Evolutionary conservation across 2,888 invertebrate species (phyloP).

Genomic region (Morpho achilles): DNA sequence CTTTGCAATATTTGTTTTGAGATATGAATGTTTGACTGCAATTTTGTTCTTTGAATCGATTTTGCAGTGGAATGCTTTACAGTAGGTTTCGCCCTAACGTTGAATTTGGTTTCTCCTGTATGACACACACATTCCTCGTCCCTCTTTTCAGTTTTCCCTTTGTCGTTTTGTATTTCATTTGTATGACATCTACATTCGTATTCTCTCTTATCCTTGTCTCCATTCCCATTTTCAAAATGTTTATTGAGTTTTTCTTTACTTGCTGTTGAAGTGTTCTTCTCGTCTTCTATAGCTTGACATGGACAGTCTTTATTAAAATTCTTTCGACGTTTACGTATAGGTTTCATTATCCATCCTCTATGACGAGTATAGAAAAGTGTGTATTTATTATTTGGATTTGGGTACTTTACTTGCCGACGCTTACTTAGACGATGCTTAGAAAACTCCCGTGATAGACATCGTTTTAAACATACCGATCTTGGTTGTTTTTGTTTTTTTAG

Average conservation of each 20-base stretch:
- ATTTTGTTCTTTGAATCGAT: not conserved
- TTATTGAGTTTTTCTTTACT: no score
- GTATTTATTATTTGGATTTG: conserved; percentile 38
- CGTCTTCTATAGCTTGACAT: no score
- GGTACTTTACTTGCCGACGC: conserved; percentile 17
- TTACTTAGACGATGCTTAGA: not conserved
- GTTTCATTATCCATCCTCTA: conserved; percentile 48
- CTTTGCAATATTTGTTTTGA: not conserved
- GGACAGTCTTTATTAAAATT: not conserved
- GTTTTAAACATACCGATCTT: not conserved
- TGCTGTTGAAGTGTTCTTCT: no score
- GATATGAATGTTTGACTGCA: not conserved
- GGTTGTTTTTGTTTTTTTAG: conserved; percentile 6
- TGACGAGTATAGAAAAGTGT: conserved; percentile 33
- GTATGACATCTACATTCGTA: no score
- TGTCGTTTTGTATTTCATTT: not conserved
- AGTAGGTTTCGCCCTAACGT: not conserved
- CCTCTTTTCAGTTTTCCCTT: not conserved
- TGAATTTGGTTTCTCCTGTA: not conserved
- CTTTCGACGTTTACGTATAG: conserved; percentile 21
- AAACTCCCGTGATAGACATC: not conserved
- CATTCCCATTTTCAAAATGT: no score
- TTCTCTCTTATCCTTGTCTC: no score
- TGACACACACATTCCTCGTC: not conserved
- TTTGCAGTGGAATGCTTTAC: not conserved